These are phyloP conservation scores for Hycleus cichorii DNA, from an alignment of 1,140 invertebrate genomes.

Conservation along the genomic window DNA sequence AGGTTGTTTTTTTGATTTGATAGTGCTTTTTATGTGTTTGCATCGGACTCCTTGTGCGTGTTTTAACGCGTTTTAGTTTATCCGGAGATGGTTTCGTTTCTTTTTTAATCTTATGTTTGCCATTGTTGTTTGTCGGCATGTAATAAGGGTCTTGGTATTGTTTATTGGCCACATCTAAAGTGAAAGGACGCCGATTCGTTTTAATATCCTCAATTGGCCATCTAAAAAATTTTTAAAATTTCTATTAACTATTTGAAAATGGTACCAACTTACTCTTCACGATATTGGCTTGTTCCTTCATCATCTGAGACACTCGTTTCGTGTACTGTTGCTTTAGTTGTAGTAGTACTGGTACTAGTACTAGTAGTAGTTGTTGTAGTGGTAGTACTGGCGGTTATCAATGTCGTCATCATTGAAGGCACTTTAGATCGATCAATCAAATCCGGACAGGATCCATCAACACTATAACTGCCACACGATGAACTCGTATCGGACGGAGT, in stretches of 20 bases:
- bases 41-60: constrained; percentile 51
- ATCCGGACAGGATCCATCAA: constrained; percentile 51
- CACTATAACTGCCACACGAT: constrained; percentile 58
- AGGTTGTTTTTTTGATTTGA: constrained; percentile 25
- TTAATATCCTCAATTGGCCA: too few relatives aligned
- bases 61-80: constrained; percentile 43
- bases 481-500: constrained; percentile 54
- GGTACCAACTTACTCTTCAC: too few relatives aligned
- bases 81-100: constrained; percentile 41
- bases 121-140: constrained; percentile 33
- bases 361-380: constrained; percentile 36
- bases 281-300: too few relatives aligned
- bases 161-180: constrained; percentile 56
- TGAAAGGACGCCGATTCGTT: constrained; percentile 47
- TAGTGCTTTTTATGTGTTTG: constrained; percentile 38
- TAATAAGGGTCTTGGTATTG: constrained; percentile 36
- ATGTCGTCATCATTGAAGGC: constrained; percentile 34
- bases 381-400: constrained; percentile 25
- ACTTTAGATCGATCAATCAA: constrained; percentile 37
- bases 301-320: too few relatives aligned
- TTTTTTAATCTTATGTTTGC: constrained; percentile 41
- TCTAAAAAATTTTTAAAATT: too few relatives aligned
- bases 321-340: too few relatives aligned
- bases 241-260: too few relatives aligned
- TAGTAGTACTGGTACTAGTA: neutral